A percentile compares a stretch with the other conserved stretches of the same genome.
Evolutionary conservation across 2,888 invertebrate genomes (phyloP).

Genomic region (Brachycybe producta): DNA sequence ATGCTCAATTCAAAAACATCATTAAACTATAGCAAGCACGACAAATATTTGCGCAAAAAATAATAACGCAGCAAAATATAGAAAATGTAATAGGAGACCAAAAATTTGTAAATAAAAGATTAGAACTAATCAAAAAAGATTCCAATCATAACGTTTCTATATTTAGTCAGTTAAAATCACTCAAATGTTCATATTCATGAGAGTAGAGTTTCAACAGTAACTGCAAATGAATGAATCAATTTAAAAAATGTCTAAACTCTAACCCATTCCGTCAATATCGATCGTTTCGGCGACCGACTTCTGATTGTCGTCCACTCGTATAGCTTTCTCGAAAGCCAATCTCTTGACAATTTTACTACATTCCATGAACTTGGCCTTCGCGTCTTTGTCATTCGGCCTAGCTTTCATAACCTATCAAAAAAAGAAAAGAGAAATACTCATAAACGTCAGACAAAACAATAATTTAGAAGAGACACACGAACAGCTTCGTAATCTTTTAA

Average conservation of each 20-base stretch:
- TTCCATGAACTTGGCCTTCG: conserved; percentile 77
- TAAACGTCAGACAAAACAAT: not conserved
- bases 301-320: conserved; percentile 78
- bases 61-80: too few relatives aligned
- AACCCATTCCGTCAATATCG: conserved; percentile 81
- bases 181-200: too few relatives aligned
- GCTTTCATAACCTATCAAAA: conserved; percentile 67
- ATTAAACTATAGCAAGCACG: too few relatives aligned
- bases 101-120: too few relatives aligned
- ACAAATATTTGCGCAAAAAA: too few relatives aligned
- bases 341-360: conserved; percentile 92
- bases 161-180: too few relatives aligned
- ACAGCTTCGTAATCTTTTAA: conserved; percentile 93
- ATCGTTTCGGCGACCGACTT: conserved; percentile 76
- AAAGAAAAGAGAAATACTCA: conserved; percentile 6
- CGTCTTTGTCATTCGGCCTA: conserved; percentile 86
- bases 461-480: conserved; percentile 27
- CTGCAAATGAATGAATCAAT: too few relatives aligned
- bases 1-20: too few relatives aligned
- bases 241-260: conserved; percentile 19
- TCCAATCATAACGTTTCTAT: too few relatives aligned
- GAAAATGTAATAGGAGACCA: too few relatives aligned
- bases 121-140: too few relatives aligned
- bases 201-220: too few relatives aligned
- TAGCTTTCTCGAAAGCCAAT: conserved; percentile 92